Conservation (phyloP, 2,797 vertebrate species). For the Setipinna tenuifilis region DNA sequence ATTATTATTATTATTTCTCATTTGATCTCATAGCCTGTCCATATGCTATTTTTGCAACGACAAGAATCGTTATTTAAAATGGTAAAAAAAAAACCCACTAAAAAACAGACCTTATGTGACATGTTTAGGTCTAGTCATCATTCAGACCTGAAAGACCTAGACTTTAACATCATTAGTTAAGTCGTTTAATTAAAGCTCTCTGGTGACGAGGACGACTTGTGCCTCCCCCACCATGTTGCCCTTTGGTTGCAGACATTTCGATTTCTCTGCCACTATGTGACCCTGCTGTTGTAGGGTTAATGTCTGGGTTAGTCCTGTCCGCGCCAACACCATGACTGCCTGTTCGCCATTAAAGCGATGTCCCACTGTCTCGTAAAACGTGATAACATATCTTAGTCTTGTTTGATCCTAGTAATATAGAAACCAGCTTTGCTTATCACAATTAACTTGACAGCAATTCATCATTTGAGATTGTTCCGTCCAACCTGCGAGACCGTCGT, state of each 20-base stretch:
- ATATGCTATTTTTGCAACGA: no score
- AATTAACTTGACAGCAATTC: not conserved
- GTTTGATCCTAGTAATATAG: not conserved
- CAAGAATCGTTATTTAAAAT: no score
- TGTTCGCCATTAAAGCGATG: not conserved
- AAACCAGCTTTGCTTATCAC: not conserved
- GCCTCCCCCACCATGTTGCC: not conserved
- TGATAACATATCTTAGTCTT: not conserved
- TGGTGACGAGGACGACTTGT: not conserved
- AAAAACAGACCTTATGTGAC: not conserved
- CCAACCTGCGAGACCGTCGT: not conserved
- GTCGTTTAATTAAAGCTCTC: not conserved
- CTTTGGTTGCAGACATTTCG: not conserved
- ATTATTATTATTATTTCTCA: not conserved
- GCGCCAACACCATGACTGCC: not conserved
- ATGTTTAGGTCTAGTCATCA: not conserved
- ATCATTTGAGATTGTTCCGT: not conserved
- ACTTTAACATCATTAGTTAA: not conserved
- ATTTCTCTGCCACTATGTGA: conserved; percentile 1
- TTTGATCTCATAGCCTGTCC: no score
- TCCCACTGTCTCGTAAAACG: not conserved
- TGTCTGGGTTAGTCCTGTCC: not conserved
- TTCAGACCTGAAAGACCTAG: not conserved
- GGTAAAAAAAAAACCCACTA: not conserved
- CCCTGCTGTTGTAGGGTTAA: conserved; percentile 23